Conservation (phyloP, 2,888 invertebrate genomes). For the Micoletzkya japonica region DNA sequence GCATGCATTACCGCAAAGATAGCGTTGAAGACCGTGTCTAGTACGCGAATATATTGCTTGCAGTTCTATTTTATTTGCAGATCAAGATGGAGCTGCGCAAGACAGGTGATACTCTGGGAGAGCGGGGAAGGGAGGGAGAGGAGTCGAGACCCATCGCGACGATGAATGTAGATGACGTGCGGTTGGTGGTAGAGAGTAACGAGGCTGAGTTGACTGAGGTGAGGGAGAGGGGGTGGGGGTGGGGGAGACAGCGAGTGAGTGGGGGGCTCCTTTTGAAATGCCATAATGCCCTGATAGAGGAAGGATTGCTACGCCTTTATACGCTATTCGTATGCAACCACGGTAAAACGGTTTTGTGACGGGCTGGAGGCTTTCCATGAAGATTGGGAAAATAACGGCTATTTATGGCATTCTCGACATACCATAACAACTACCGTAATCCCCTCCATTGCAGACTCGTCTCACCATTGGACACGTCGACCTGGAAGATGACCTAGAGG, state of each 20-base stretch:
- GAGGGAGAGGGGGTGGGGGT: not conserved
- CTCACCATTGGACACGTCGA: slow-evolving; percentile 43
- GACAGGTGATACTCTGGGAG: slow-evolving; percentile 16
- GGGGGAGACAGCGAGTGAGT: too few species aligned
- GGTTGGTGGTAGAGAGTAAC: slow-evolving; percentile 45
- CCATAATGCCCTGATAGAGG: too few species aligned
- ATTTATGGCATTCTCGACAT: too few species aligned
- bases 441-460: slow-evolving; percentile 33
- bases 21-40: too few species aligned
- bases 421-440: not conserved
- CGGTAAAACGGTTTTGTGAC: too few species aligned
- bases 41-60: not conserved
- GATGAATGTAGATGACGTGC: slow-evolving; percentile 39
- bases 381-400: too few species aligned
- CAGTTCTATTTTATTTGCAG: not conserved
- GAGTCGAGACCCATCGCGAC: slow-evolving; percentile 12
- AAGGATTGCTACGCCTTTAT: too few species aligned
- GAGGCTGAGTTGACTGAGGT: slow-evolving; percentile 44
- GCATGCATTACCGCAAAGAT: too few species aligned
- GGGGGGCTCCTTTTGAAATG: too few species aligned
- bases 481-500: slow-evolving; percentile 44
- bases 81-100: slow-evolving; percentile 27
- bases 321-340: too few species aligned
- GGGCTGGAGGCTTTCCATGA: too few species aligned
- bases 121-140: slow-evolving; percentile 6